Percentiles rank a stretch among this genome's conserved stretches.
phyloP scores from a whole-genome alignment of 64 coral and sea anemone genomes.

The Anthopleura sola region DNA sequence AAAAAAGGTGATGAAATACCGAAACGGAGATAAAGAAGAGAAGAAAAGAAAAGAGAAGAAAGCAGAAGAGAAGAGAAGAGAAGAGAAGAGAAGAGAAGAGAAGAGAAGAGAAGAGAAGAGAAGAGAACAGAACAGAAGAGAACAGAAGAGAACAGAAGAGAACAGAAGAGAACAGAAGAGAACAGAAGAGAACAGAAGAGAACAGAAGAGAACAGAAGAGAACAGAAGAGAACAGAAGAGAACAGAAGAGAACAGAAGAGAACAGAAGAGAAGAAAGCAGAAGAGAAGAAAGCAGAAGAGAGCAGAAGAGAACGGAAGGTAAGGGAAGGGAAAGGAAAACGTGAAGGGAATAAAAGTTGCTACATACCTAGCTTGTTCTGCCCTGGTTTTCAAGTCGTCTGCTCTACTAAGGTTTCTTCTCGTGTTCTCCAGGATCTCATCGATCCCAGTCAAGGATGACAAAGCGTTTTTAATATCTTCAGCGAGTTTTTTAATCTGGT shows the following conservation, averaged over 20 bases:
- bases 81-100: background rate
- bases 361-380: conserved; percentile 73
- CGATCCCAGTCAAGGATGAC: conserved; percentile 52
- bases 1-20: no score
- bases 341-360: no score
- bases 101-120: background rate
- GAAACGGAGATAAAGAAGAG: background rate
- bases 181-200: background rate
- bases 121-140: background rate
- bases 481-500: conserved; percentile 62
- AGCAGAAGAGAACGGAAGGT: background rate
- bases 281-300: background rate
- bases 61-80: background rate
- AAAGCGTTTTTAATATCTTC: conserved; percentile 51
- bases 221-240: background rate
- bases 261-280: background rate
- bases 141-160: background rate
- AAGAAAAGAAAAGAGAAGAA: no score
- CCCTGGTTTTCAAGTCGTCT: conserved; percentile 50
- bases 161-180: background rate
- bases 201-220: background rate
- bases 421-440: conserved; percentile 69
- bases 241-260: no score
- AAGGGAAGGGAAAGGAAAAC: background rate
- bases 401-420: conserved; percentile 42